Base-by-base conservation (phyloP, 2,113 vertebrate genomes). In the Baryphthengus martii region DNA sequence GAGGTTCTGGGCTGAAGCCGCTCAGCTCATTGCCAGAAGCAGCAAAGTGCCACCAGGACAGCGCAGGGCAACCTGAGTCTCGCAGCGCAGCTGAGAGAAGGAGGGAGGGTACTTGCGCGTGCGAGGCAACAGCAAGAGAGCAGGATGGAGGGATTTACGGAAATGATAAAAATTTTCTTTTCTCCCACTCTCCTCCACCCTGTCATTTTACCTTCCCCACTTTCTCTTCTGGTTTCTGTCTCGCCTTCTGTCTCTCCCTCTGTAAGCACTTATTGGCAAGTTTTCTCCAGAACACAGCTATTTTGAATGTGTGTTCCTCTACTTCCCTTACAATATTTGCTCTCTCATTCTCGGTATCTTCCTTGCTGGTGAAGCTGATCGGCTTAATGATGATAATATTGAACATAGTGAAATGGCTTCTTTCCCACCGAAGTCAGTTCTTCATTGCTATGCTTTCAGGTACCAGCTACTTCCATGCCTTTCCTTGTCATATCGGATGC, bases 231-330 rank as follows among this genome's bases (percentile, higher is more conserved):
- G 47, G 52, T 72, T 67, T 89, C 68, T 7, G 5, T 63, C 79
- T 85, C 86, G 82, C 86, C 74, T 91, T 96, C 76, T 91, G 70
- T 77, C 88, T 82, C 87, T 93, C 55, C 55, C 88, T 85, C 88
- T 75, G 50, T 52, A 93, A 90, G 65, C 52, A 68, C 45, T 89
- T 72, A 79, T 21, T 92, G 80, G 89, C 50, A 71, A 81, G 79
- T 85, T 84, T 86, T 85, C 82, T 91, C 61, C 83, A 88, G 84
- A 93, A 85, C 37, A 58, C n/a, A 70, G 45, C 68, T 93, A 92
- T 88, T 92, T 90, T 70, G 39, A 92, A 93, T 37, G 9, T 68
- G 56, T 90, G 55, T 59, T 90, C 63, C 72, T 88, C 95, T 85
- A 49, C n/a, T 86, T 45, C 50, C 59, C 42, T 85, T 79, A 80